phyloP scores from a whole-genome alignment of 37 sponge, comb jelly and placozoan species.

The Ephydatia muelleri region DNA sequence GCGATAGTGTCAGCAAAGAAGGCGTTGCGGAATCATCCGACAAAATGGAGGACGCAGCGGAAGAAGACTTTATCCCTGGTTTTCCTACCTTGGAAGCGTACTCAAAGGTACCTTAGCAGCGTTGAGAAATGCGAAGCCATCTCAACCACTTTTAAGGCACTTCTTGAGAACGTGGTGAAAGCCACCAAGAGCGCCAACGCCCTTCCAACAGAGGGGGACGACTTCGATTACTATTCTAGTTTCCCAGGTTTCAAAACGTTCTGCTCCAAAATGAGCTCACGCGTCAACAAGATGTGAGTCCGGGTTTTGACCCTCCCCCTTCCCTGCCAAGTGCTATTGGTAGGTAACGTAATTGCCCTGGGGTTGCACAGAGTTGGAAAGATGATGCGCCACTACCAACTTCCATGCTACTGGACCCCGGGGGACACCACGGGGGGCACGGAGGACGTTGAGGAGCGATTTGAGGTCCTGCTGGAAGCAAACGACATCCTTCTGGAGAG shows the following conservation, averaged over 20 bases:
- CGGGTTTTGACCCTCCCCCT: neutral
- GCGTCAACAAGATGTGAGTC: conserved; percentile 41
- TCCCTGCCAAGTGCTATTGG: neutral
- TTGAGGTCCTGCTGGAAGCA: conserved; percentile 83
- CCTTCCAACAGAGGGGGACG: conserved; percentile 79
- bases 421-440: conserved; percentile 27
- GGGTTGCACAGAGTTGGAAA: conserved; percentile 38
- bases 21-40: neutral
- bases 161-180: conserved; percentile 40
- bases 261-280: conserved; percentile 40
- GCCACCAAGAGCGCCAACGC: conserved; percentile 54
- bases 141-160: conserved; percentile 17
- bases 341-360: too few relatives aligned
- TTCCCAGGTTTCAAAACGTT: conserved; percentile 73
- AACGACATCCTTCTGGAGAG: conserved; percentile 88
- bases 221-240: conserved; percentile 84
- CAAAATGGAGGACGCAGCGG: neutral
- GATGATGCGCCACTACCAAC: conserved; percentile 42
- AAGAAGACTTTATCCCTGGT: conserved; percentile 57
- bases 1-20: neutral
- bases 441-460: conserved; percentile 75
- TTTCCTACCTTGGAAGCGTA: conserved; percentile 56
- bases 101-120: conserved; percentile 45
- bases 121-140: neutral
- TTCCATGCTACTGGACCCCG: conserved; percentile 63